A percentile compares a stretch with the other conserved stretches of the same genome.
These are phyloP conservation scores for Diglossa brunneiventris DNA, from an alignment of 2,113 vertebrate species.

Conservation along the genomic window DNA sequence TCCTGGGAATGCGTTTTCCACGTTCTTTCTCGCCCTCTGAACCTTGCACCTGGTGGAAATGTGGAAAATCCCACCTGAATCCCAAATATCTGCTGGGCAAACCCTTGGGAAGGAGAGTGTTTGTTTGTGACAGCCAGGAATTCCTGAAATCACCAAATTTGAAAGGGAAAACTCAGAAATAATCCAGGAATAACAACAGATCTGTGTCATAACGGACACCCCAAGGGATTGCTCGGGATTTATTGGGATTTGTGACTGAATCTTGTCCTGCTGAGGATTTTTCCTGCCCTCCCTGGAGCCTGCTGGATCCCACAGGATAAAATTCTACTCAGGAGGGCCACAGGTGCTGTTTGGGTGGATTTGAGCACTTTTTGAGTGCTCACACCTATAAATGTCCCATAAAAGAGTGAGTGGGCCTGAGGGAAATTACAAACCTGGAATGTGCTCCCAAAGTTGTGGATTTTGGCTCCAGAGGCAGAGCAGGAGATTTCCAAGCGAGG, in stretches of 20 bases:
- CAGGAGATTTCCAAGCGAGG: neutral
- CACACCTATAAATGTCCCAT: neutral
- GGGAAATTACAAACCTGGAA: neutral
- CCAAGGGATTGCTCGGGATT: fast-evolving
- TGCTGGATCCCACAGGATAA: neutral
- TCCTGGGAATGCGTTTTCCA: neutral
- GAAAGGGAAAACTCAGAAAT: neutral
- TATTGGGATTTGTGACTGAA: neutral
- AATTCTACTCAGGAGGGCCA: neutral
- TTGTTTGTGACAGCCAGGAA: neutral
- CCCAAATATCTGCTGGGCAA: fast-evolving
- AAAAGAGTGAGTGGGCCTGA: neutral
- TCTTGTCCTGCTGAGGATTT: neutral
- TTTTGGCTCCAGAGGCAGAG: neutral
- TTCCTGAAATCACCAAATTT: neutral
- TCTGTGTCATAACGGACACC: fast-evolving
- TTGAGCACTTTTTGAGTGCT: neutral
- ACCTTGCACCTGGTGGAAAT: fast-evolving
- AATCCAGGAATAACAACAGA: fast-evolving
- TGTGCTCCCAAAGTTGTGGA: neutral
- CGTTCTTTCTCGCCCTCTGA: neutral
- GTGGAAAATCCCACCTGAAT: neutral
- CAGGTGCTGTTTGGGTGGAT: neutral
- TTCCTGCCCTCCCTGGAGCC: neutral
- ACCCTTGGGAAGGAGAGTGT: neutral